phyloP scores from a whole-genome alignment of 1,140 invertebrate genomes.

The Doryteuthis pealeii region DNA sequence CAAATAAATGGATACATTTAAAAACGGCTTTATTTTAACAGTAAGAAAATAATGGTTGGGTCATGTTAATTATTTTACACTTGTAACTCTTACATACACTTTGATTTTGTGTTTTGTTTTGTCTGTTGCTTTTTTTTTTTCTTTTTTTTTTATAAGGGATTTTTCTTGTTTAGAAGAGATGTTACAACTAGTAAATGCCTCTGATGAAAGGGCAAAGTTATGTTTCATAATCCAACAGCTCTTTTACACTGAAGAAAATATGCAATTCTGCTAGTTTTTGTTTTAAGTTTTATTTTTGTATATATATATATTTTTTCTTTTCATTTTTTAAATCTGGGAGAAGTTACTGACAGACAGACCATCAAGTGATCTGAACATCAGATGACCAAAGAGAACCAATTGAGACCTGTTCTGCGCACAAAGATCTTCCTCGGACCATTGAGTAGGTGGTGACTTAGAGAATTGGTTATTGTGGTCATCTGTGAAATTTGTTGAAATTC shows the following conservation, averaged over 20 bases:
- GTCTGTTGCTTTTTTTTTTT: neutral
- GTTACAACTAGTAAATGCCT: slow-evolving; percentile 13
- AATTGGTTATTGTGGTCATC: neutral
- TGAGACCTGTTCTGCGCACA: slow-evolving; percentile 35
- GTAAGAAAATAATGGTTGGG: slow-evolving; percentile 15
- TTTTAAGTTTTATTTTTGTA: neutral
- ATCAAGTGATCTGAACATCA: slow-evolving; percentile 26
- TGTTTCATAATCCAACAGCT: neutral
- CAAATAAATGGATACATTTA: slow-evolving; percentile 16
- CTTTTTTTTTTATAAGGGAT: no score
- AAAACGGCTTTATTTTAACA: slow-evolving; percentile 13
- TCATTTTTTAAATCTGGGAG: neutral
- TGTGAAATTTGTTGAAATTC: no score
- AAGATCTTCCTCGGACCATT: slow-evolving; percentile 16
- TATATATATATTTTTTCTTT: neutral
- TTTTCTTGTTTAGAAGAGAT: neutral
- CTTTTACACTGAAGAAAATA: slow-evolving; percentile 36
- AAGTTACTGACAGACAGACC: slow-evolving; percentile 12
- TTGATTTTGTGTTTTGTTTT: neutral
- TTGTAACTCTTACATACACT: slow-evolving; percentile 5
- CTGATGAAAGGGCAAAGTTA: neutral
- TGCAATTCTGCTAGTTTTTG: slow-evolving; percentile 42
- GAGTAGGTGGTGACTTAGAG: slow-evolving; percentile 15
- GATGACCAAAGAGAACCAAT: slow-evolving; percentile 32
- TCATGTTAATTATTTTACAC: slow-evolving; percentile 17